A percentile compares a stretch with the other conserved stretches of the same genome.
phyloP scores from a whole-genome alignment of 2,113 vertebrate species.

The Gnathonemus longibarbis region DNA sequence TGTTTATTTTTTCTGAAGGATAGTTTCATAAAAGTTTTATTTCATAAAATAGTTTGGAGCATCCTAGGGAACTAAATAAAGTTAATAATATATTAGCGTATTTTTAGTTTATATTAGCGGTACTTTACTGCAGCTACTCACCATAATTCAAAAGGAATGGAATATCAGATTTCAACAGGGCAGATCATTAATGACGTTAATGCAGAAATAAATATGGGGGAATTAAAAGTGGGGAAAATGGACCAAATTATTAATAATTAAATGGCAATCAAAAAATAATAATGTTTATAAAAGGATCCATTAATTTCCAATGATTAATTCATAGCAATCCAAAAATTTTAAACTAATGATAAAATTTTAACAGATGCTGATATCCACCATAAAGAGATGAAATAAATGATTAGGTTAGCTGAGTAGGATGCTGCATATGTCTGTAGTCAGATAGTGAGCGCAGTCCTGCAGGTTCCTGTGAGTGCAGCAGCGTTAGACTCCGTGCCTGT shows the following conservation, averaged over 20 bases:
- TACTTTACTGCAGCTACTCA: conserved; percentile 21
- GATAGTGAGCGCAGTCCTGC: background rate
- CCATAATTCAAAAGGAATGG: conserved; percentile 50
- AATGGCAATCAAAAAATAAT: conserved; percentile 50
- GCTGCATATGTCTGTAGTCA: background rate
- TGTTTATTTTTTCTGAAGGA: background rate
- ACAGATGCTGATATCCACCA: background rate
- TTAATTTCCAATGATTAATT: conserved; percentile 60
- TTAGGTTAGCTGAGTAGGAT: background rate
- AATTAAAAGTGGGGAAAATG: conserved; percentile 41
- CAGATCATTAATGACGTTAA: conserved; percentile 41
- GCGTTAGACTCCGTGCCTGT: background rate
- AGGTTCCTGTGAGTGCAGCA: background rate
- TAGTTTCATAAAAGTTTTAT: background rate
- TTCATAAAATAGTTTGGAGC: background rate
- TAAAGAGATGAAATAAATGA: background rate
- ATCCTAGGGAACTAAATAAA: background rate
- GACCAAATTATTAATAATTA: conserved; percentile 49
- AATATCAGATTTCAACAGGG: conserved; percentile 29
- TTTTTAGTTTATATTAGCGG: conserved; percentile 14
- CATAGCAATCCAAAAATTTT: conserved; percentile 38
- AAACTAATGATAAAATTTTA: background rate
- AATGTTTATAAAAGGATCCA: conserved; percentile 51
- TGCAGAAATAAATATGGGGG: conserved; percentile 39
- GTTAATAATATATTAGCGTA: conserved; percentile 9